Conservation (phyloP, 2,888 invertebrate species). For the Drosophila multiciliata region DNA sequence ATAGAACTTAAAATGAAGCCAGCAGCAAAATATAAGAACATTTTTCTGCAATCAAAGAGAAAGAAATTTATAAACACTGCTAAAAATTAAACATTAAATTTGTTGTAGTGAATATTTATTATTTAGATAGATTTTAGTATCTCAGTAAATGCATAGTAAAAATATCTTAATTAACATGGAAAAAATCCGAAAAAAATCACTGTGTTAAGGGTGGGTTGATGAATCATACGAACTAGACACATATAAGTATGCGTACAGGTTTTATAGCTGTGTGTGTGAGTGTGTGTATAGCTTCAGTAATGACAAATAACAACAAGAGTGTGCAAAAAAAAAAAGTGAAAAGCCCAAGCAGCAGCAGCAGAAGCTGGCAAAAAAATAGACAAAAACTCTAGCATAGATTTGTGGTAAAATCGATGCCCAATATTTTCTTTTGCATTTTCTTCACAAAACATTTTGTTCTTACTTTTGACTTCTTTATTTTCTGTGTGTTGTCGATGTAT, state of each 20-base stretch:
- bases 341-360: slow-evolving; percentile 20
- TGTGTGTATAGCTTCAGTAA: slow-evolving; percentile 44
- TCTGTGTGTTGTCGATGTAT: slow-evolving; percentile 26
- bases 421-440: not conserved
- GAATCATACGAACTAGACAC: slow-evolving; percentile 64
- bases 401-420: slow-evolving; percentile 48
- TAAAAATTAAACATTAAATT: not conserved
- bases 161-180: slow-evolving; percentile 1
- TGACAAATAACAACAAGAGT: slow-evolving; percentile 71
- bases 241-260: slow-evolving; percentile 27
- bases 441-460: slow-evolving; percentile 2
- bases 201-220: slow-evolving; percentile 54
- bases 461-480: not conserved
- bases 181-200: slow-evolving; percentile 12
- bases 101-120: not conserved
- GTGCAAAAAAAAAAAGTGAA: slow-evolving; percentile 46
- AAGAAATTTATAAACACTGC: not conserved
- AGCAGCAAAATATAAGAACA: not conserved
- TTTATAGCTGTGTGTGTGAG: slow-evolving; percentile 8
- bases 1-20: not conserved
- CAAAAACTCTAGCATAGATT: slow-evolving; percentile 28
- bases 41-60: not conserved
- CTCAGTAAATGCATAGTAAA: not conserved
- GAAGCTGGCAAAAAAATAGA: slow-evolving; percentile 26
- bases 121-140: not conserved